Conservation (phyloP, 2,888 invertebrate species). For the Mesochorus sp. region DNA sequence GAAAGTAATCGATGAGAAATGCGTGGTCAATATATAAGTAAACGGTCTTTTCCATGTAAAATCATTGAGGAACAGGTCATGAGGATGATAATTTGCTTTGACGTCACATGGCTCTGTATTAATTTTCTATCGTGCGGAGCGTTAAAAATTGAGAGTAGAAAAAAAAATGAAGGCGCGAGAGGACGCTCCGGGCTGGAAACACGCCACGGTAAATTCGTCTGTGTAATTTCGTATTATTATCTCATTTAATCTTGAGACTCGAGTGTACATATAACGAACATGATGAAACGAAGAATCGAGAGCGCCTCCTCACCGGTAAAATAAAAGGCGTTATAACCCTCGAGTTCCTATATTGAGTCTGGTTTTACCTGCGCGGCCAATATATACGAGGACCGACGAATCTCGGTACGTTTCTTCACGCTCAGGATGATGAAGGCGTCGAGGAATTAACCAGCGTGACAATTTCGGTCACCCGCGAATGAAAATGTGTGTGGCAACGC, state of each 20-base stretch:
- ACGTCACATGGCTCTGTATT: conserved; percentile 34
- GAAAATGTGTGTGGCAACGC: conserved; percentile 33
- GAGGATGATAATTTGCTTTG: conserved; percentile 43
- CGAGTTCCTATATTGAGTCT: conserved; percentile 13
- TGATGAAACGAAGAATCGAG: conserved; percentile 26
- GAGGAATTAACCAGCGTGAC: conserved; percentile 53
- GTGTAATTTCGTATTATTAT: conserved; percentile 77
- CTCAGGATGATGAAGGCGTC: conserved; percentile 65
- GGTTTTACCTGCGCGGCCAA: conserved; percentile 6
- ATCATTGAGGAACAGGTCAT: conserved; percentile 5
- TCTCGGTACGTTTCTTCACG: conserved; percentile 12
- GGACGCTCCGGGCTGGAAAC: conserved; percentile 57
- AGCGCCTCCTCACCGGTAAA: not conserved
- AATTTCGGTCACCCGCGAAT: conserved; percentile 37
- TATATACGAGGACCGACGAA: conserved; percentile 10
- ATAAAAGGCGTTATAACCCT: conserved; percentile 59
- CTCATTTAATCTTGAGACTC: conserved; percentile 69
- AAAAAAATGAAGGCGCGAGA: conserved; percentile 16
- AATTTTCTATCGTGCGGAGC: conserved; percentile 57
- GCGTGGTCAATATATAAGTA: not conserved
- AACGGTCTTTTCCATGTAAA: conserved; percentile 6
- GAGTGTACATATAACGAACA: conserved; percentile 25
- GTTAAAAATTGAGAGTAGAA: conserved; percentile 64
- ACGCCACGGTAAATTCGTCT: conserved; percentile 70
- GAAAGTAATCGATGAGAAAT: conserved; percentile 3